Evolutionary conservation across 2,888 invertebrate genomes (phyloP), one percentile per base, ranked within the genome.

Genomic region (Drosophila aldrichi): DNA sequence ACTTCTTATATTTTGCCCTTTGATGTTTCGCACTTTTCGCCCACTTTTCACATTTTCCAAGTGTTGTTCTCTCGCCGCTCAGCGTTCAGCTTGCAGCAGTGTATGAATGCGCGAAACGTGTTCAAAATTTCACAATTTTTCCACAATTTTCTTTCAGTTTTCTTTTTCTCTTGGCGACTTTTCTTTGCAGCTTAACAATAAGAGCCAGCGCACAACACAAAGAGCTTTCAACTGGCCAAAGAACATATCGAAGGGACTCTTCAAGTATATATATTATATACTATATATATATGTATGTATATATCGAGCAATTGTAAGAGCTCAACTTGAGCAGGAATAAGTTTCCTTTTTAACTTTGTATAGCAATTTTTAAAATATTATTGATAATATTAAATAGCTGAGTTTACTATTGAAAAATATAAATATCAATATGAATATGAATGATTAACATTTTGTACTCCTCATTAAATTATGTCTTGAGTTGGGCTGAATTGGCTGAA

Each of bases 1-100:
- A 67, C 64, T 59, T 49, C 41, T 20, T 54, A 65, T 55, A 56
- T 76, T 55, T 56, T 40, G 25, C 40, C 51, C 65, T 70, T 75
- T 75, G 70, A 76, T 74, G 70, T 74, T 70, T 20, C 48, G 9
- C 60, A 44, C 29, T 49, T 32, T 32, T 32, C 29, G 29, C 32
- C 32, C 32, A 32, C 32, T 32, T 66, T 65, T 54, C 43, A 49
- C 49, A 49, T 49, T 66, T 32, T 34, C 49, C 49, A 49, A 49
- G 32, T 49, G 34, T 7, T 49, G 34, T 32, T 32, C 29, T 29
- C 29, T n/a, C 46, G 16, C 2, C 29, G n/a, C 25, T 10, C 29
- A 29, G 29, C 29, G 1, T 1, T n/a, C n/a, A 1, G 48, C 48
- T 10, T 18, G 8, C 32, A 7, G 29, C 32, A 3, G 32, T 12